Evolutionary conservation across 2,113 vertebrate genomes (phyloP), one percentile per base, ranked within the genome.

Genomic region (Cephalophus harveyi): DNA sequence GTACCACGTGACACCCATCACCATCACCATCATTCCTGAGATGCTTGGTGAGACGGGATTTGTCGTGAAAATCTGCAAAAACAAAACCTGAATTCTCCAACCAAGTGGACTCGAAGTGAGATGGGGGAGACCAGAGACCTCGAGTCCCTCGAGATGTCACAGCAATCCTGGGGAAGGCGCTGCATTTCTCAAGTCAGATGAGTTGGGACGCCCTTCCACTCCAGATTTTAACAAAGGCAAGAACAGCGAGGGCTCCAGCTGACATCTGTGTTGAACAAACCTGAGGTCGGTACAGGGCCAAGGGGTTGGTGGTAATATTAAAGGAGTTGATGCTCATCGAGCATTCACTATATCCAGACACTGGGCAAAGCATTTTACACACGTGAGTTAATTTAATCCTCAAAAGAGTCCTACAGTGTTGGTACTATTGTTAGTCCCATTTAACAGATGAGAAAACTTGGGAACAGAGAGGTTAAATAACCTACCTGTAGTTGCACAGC

Each of bases 1-100:
- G 0, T 1, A 19, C 74, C 52, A 3, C 1, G 0, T 17, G 52
- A 52, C 16, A 5, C 9, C 89, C 83, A 5, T 28, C 71, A 2
- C 86, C 46, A 3, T 13, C 1, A 0, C 54, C 62, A 2, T 23
- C 71, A 0, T n/a, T 90, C 54, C 89, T 30, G 3, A 19, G 76
- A 21, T 54, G 74, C 71, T 21, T 11, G 27, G 13, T 7, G 14
- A 76, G 79, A 21, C 3, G 1, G 4, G 21, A 62, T 84, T 81
- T 52, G 2, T n/a, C 5, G 10, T 40, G 46, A 67, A 92, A 95
- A 36, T 7, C 19, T 59, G 16, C 27, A 30, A 74, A 85, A 85
- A 54, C 7, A 16, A n/a, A 43, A 48, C 16, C 43, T 7, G 60
- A 46, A 83, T 55, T 89, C 86, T 67, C 55, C 71, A 55, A n/a